These are phyloP conservation scores for Siniperca chuatsi DNA, from an alignment of 2,113 vertebrate species.

Conservation along the genomic window DNA sequence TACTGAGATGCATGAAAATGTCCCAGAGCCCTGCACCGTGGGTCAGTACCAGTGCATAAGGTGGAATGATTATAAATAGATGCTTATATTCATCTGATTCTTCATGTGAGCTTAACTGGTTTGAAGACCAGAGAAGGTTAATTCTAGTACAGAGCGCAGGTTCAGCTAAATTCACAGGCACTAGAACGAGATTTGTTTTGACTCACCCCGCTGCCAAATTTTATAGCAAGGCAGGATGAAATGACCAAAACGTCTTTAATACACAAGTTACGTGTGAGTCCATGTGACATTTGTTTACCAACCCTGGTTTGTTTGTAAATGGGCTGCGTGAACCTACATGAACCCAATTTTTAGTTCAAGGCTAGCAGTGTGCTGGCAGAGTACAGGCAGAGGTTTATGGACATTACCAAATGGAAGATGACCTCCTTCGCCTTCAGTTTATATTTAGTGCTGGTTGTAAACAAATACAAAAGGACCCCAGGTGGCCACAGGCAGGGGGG, in stretches of 20 bases:
- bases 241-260: background rate
- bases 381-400: background rate
- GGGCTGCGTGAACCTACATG: conserved; percentile 30
- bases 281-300: conserved; percentile 55
- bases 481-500: no score
- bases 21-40: background rate
- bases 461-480: background rate
- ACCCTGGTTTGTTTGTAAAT: conserved; percentile 55
- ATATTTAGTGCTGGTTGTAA: background rate
- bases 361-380: conserved; percentile 11
- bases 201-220: background rate
- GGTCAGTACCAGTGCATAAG: rapidly evolving
- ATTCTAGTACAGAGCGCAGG: background rate
- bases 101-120: background rate
- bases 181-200: conserved; percentile 32
- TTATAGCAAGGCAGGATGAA: conserved; percentile 22
- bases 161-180: background rate
- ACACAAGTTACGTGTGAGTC: conserved; percentile 33
- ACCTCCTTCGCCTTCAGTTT: background rate
- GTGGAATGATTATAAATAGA: background rate
- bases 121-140: background rate
- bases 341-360: conserved; percentile 39
- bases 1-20: background rate
- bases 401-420: conserved; percentile 22
- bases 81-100: background rate